Base-by-base conservation (phyloP, 2,797 vertebrate genomes). In the Falco biarmicus region DNA sequence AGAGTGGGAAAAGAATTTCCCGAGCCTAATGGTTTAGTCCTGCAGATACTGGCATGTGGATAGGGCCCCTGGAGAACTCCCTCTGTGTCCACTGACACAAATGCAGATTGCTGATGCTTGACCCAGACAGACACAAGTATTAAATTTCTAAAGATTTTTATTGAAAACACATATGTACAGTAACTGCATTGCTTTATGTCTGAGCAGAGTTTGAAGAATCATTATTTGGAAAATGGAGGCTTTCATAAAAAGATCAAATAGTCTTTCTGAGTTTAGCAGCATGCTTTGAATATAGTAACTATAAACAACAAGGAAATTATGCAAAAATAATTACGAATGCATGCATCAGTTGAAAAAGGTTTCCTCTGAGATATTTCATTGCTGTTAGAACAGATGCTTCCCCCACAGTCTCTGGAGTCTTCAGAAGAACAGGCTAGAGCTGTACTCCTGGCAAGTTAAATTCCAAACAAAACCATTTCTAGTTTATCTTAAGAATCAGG, bases 291-390 rank as follows among this genome's bases (percentile, higher is more conserved):
- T 89, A 78, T 50, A 91, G 57, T 81, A 81, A 84, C 78, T 84
- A 87, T 69, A 89, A 89, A 93, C 79, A 95, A 93, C 90, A 93
- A 92, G 0, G 1, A 81, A 93, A 96, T 95, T 93, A 93, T 96
- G 90, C 68, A 91, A 87, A 96, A 96, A 95, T 91, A 86, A 93
- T 93, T 78, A 91, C 14, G 37, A 95, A 89, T 94, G 84, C 93
- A 95, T 81, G 95, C 96, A 95, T 97, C 95, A 84, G 90, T 95
- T 96, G 95, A 92, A 96, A 96, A 97, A 96, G 76, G 79, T 94
- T 92, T 97, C 97, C 97, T 97, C 75, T 0, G 95, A 97, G 97
- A 61, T 92, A 78, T 83, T 95, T 84, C 84, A 85, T 59, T 56
- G 64, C 88, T 93, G 85, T 93, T 90, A 73, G 91, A 97, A 96